Conservation (phyloP, 2,888 invertebrate genomes). For the Plutella xylostella region DNA sequence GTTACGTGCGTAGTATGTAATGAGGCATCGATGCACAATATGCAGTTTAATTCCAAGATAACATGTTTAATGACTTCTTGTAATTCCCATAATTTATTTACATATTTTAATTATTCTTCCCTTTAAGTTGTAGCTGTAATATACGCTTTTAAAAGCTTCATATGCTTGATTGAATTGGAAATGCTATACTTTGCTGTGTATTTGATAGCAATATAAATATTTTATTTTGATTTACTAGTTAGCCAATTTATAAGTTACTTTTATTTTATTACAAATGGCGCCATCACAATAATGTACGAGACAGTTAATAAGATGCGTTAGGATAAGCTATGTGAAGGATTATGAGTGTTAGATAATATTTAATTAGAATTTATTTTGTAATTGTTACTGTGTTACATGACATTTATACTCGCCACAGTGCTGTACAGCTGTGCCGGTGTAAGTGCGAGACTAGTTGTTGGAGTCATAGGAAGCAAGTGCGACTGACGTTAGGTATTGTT, state of each 20-base stretch:
- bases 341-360: conserved; percentile 47
- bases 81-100: conserved; percentile 21
- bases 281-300: conserved; percentile 56
- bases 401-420: conserved; percentile 34
- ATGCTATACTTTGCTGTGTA: conserved; percentile 39
- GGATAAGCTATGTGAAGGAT: conserved; percentile 39
- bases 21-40: neutral
- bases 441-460: conserved; percentile 30
- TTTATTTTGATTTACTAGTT: conserved; percentile 46
- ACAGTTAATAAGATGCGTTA: conserved; percentile 42
- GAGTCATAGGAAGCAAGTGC: conserved; percentile 39
- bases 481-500: conserved; percentile 62
- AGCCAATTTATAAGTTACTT: conserved; percentile 53
- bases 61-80: conserved; percentile 1
- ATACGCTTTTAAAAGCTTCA: conserved; percentile 49
- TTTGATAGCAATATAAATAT: conserved; percentile 43
- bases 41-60: conserved; percentile 4
- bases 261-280: conserved; percentile 37
- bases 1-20: neutral
- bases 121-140: conserved; percentile 55
- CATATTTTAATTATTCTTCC: conserved; percentile 41
- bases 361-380: conserved; percentile 50
- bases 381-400: conserved; percentile 51
- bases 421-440: conserved; percentile 32
- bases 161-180: conserved; percentile 39